Percentiles rank a stretch among this genome's conserved stretches.
phyloP scores from a whole-genome alignment of 2,888 invertebrate genomes.

The Monochamus alternatus region DNA sequence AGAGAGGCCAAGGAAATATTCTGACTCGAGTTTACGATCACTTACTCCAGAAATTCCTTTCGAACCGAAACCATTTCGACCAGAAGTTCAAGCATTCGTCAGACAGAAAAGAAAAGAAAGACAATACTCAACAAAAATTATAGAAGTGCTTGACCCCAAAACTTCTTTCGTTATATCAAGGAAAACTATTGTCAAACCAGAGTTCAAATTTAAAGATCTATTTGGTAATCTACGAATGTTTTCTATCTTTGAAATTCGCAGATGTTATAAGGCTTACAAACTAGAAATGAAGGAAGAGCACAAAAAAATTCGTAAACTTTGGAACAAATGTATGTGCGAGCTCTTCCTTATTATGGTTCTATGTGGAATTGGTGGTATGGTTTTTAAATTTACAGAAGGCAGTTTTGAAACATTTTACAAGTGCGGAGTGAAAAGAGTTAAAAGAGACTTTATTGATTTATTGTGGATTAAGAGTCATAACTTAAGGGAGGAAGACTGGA shows the following conservation, averaged over 20 bases:
- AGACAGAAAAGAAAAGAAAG: conserved; percentile 62
- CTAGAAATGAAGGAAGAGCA: conserved; percentile 75
- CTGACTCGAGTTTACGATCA: conserved; percentile 57
- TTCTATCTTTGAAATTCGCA: conserved; percentile 69
- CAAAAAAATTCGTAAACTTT: conserved; percentile 72
- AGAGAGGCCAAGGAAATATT: conserved; percentile 58
- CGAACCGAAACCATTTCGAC: conserved; percentile 61
- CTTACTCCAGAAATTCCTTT: conserved; percentile 57
- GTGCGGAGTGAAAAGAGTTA: conserved; percentile 89
- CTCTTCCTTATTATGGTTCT: conserved; percentile 80
- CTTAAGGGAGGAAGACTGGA: conserved; percentile 92
- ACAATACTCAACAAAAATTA: conserved; percentile 61
- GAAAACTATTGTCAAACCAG: conserved; percentile 56
- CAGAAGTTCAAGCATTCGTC: conserved; percentile 62
- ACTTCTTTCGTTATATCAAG: conserved; percentile 64
- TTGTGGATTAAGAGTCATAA: conserved; percentile 88
- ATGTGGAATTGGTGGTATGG: conserved; percentile 83
- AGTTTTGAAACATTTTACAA: conserved; percentile 90
- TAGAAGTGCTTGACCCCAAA: conserved; percentile 66
- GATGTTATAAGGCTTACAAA: conserved; percentile 76
- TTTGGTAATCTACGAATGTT: conserved; percentile 56
- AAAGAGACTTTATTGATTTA: conserved; percentile 87
- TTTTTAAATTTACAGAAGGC: conserved; percentile 89
- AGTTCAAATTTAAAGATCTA: conserved; percentile 58
- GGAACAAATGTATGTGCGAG: conserved; percentile 81